These are phyloP conservation scores for Apis cerana DNA, from an alignment of 1,140 invertebrate genomes.

Conservation along the genomic window DNA sequence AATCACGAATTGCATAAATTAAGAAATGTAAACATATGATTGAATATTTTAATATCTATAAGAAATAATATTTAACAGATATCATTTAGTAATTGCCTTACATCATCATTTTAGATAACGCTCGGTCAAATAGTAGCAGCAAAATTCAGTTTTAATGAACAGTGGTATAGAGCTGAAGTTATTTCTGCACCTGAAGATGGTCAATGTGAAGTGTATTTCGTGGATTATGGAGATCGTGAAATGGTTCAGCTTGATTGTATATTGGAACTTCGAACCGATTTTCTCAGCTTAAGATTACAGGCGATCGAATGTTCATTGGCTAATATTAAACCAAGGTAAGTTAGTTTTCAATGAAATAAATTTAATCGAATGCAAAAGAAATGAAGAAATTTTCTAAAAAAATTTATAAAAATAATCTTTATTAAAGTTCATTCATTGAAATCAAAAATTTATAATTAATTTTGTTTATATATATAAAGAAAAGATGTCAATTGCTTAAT, in stretches of 20 bases:
- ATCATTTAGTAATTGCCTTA: slow-evolving; percentile 23
- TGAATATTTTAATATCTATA: neutral
- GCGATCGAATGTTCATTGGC: slow-evolving; percentile 91
- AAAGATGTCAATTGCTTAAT: slow-evolving; percentile 61
- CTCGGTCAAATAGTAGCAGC: slow-evolving; percentile 90
- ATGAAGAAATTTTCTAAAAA: neutral
- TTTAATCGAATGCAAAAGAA: neutral
- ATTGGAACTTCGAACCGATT: slow-evolving; percentile 87
- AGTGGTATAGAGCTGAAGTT: slow-evolving; percentile 87
- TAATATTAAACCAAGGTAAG: slow-evolving; percentile 84
- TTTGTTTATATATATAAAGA: neutral
- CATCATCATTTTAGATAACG: slow-evolving; percentile 78
- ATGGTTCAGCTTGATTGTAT: slow-evolving; percentile 83
- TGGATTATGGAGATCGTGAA: slow-evolving; percentile 91
- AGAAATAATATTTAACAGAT: neutral
- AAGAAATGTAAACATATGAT: slow-evolving; percentile 67
- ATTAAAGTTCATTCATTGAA: neutral
- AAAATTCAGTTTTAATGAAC: slow-evolving; percentile 87
- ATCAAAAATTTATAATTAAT: neutral
- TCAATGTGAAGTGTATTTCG: slow-evolving; percentile 86
- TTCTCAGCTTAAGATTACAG: slow-evolving; percentile 87
- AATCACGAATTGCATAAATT: slow-evolving; percentile 84
- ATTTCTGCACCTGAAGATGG: slow-evolving; percentile 70
- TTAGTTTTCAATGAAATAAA: slow-evolving; percentile 30
- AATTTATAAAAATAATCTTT: neutral